These are phyloP conservation scores for Darevskia nairensis DNA, from an alignment of 2,797 vertebrate genomes.

Conservation along the genomic window DNA sequence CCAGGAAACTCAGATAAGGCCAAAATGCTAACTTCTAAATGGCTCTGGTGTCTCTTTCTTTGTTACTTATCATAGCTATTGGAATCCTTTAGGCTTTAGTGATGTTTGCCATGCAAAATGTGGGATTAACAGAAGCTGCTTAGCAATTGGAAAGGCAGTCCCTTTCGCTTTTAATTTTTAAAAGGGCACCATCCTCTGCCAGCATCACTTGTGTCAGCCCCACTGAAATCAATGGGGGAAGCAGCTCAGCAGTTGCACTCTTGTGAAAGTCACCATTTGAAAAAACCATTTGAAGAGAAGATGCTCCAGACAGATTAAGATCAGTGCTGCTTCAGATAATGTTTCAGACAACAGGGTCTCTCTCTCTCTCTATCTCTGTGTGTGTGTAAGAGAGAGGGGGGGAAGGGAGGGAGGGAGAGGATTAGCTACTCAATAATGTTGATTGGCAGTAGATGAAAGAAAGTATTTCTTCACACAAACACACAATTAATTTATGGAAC, in stretches of 20 bases:
- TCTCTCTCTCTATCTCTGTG: neutral
- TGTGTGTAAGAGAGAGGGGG: no score
- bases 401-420: no score
- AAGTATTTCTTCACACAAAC: neutral
- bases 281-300: neutral
- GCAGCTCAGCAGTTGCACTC: neutral
- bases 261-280: neutral
- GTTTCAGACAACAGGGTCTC: neutral
- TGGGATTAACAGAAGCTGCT: neutral
- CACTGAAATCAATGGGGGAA: neutral
- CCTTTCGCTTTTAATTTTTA: neutral
- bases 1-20: conserved; percentile 25
- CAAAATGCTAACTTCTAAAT: conserved; percentile 18
- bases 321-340: neutral
- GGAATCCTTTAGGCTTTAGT: conserved; percentile 4
- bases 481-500: neutral
- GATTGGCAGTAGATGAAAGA: neutral
- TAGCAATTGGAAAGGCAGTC: neutral
- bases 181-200: neutral
- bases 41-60: conserved; percentile 7
- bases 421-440: neutral
- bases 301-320: neutral
- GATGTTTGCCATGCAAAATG: conserved; percentile 21
- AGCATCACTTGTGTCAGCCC: neutral
- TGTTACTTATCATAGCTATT: conserved; percentile 10